Percentiles rank a stretch among this genome's conserved stretches.
phyloP scores from a whole-genome alignment of 2,797 vertebrate species.

The Phrynocephalus vlangalii region DNA sequence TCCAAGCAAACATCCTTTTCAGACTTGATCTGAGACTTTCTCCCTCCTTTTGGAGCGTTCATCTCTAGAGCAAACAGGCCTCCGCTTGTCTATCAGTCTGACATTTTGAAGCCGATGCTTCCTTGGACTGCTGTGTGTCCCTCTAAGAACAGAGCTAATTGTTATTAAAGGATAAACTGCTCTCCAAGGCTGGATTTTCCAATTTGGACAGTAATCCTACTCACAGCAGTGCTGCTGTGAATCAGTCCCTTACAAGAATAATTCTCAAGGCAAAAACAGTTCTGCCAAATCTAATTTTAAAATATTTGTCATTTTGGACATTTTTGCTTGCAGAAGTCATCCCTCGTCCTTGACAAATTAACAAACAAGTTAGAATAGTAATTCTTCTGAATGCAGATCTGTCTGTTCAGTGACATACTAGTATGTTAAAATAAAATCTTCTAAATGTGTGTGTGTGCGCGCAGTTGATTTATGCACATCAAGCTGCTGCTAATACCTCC shows the following conservation, averaged over 20 bases:
- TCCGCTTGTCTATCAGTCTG: slow-evolving; percentile 51
- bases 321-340: slow-evolving; percentile 64
- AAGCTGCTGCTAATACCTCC: not conserved
- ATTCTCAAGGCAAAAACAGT: slow-evolving; percentile 66
- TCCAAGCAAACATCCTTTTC: slow-evolving; percentile 72
- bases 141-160: slow-evolving; percentile 84
- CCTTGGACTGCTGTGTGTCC: slow-evolving; percentile 70
- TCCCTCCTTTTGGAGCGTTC: slow-evolving; percentile 67
- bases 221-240: slow-evolving; percentile 82
- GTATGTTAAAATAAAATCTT: not conserved
- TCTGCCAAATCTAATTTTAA: slow-evolving; percentile 75
- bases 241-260: slow-evolving; percentile 75
- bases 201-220: slow-evolving; percentile 84
- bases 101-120: slow-evolving; percentile 63
- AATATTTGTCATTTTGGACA: slow-evolving; percentile 67
- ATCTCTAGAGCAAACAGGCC: slow-evolving; percentile 63
- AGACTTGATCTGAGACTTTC: slow-evolving; percentile 51
- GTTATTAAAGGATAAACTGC: slow-evolving; percentile 94
- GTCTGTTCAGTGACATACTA: slow-evolving; percentile 8
- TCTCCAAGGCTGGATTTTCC: slow-evolving; percentile 89
- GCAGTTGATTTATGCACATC: not conserved
- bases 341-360: slow-evolving; percentile 61
- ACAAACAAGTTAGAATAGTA: slow-evolving; percentile 55
- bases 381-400: slow-evolving; percentile 30
- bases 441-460: slow-evolving; percentile 11